These are phyloP conservation scores for Rhagonycha fulva DNA, from an alignment of 2,888 invertebrate genomes.

Conservation along the genomic window DNA sequence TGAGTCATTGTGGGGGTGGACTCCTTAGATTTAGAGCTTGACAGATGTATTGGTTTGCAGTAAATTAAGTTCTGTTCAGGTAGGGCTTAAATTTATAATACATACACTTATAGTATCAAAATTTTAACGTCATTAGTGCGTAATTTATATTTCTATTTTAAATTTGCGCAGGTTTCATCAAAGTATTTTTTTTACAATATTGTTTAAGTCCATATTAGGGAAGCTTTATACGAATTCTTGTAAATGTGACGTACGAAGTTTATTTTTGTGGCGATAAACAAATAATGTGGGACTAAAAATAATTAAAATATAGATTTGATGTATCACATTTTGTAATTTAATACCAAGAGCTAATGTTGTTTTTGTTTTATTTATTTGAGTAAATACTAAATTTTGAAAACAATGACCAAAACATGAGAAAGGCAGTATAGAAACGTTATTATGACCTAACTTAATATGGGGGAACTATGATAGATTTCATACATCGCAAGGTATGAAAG, in stretches of 20 bases:
- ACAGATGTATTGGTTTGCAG: constrained; percentile 39
- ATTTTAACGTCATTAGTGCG: background rate
- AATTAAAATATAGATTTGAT: background rate
- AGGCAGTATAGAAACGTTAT: background rate
- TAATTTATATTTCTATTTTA: background rate
- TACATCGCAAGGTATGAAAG: background rate
- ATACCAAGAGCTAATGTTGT: background rate
- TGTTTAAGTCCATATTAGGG: background rate
- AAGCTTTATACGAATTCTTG: background rate
- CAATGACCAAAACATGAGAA: background rate
- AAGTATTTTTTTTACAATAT: background rate
- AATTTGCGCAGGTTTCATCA: background rate
- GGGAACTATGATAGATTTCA: background rate
- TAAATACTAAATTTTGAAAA: background rate
- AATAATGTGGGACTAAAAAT: background rate
- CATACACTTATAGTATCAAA: background rate
- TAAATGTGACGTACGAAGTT: background rate
- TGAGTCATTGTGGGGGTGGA: constrained; percentile 41
- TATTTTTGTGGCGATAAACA: background rate
- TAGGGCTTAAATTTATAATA: constrained; percentile 25
- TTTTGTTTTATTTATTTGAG: background rate
- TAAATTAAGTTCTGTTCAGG: constrained; percentile 36
- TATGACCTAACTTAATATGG: background rate
- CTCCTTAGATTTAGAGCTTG: constrained; percentile 36
- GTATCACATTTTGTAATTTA: background rate